Evolutionary conservation across 1,140 invertebrate genomes (phyloP), one percentile per base, ranked within the genome.

Genomic region (Macrobrachium rosenbergii): DNA sequence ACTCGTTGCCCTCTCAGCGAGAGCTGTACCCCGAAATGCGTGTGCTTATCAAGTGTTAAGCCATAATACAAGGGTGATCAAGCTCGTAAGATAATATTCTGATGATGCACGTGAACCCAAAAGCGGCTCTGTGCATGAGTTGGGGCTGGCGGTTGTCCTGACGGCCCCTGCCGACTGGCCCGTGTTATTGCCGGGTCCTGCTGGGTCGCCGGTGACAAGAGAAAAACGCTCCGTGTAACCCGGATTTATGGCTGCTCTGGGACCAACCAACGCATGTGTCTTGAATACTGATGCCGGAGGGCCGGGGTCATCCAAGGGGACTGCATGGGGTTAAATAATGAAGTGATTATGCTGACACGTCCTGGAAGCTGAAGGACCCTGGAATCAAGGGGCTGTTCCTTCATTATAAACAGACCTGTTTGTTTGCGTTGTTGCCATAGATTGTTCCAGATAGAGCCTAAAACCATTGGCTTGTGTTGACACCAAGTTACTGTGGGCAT

Each of bases 281-380:
- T 16, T 87, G 78, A 81, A 81, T 81, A 87, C 78, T 75, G 84
- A 81, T 81, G 84, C n/a, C 59, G 76, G 58, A 28, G 64, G 52
- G 78, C 52, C 37, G 62, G 77, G 52, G 83, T 12, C 76, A 58
- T 64, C 69, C 62, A 80, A 28, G 84, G 16, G 84, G 52, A 52
- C 64, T 63, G 78, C 84, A 28, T 17, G 21, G 78, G 58, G 69
- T 78, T 87, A 87, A 87, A 87, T 87, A 87, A 87, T 87, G 84
- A 87, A 87, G 84, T 87, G 84, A 87, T 87, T 87, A 87, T 87
- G 78, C 84, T 63, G 78, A 87, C 84, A 87, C 78, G 84, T 76
- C 78, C 52, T 64, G 58, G 63, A 23, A 59, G 63, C 78, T 52
- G 67, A 80, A 78, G 19, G 62, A 21, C 28, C 52, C 21, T 45